Evolutionary conservation across 35 echinoderm and acorn worm species (phyloP).

Genomic region (Strongylocentrotus purpuratus): DNA sequence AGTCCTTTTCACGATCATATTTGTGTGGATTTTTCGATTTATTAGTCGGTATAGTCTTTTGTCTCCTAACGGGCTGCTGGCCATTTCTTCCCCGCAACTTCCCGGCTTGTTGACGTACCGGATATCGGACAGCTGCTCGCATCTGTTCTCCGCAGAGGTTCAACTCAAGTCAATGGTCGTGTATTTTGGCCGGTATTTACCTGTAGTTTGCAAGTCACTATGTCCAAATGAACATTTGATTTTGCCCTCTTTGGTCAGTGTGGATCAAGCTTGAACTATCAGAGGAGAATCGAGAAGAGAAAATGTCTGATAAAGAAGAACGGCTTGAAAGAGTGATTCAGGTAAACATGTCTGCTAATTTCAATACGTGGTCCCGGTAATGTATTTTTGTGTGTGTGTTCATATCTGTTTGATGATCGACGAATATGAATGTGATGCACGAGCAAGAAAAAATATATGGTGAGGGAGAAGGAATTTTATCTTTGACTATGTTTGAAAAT

Average conservation of each 20-base stretch:
- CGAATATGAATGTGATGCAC: background rate
- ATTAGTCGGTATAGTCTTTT: background rate
- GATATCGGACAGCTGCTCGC: constrained; percentile 40
- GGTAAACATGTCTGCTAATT: constrained; percentile 43
- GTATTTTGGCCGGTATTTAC: background rate
- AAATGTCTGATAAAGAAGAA: constrained; percentile 74
- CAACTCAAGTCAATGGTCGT: background rate
- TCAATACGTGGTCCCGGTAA: background rate
- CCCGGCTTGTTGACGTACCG: constrained; percentile 33
- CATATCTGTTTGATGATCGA: background rate
- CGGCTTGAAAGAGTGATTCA: constrained; percentile 70
- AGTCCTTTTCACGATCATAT: background rate
- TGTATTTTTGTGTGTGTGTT: background rate
- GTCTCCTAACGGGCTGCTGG: background rate
- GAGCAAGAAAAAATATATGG: too few relatives aligned
- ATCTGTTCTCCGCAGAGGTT: background rate
- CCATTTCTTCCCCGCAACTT: background rate
- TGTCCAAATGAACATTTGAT: background rate
- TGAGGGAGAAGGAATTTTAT: too few relatives aligned
- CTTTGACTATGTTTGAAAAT: too few relatives aligned
- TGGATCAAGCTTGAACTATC: background rate
- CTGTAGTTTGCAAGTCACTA: background rate
- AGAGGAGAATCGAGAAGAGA: background rate
- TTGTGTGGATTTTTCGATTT: background rate
- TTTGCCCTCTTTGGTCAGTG: background rate